Percentiles rank a stretch among this genome's conserved stretches.
These are phyloP conservation scores for Lycopodina hypogea DNA, from an alignment of 37 sponge, comb jelly and placozoan species.

Conservation along the genomic window DNA sequence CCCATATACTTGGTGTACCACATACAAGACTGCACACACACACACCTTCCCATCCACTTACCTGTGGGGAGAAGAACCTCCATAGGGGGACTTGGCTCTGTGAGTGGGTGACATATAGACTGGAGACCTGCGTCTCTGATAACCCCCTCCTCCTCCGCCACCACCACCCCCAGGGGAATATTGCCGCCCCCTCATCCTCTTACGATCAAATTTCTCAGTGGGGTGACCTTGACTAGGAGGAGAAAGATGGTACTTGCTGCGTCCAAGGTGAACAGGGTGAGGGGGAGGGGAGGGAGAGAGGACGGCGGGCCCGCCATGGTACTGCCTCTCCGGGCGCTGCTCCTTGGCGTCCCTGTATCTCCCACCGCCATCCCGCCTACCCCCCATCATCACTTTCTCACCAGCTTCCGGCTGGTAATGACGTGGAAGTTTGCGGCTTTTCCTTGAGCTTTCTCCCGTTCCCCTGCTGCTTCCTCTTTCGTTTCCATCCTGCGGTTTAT, in stretches of 20 bases:
- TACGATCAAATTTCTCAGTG: conserved; percentile 17
- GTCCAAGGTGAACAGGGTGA: background rate
- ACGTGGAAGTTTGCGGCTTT: conserved; percentile 24
- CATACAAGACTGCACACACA: too few species aligned
- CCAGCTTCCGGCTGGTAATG: conserved; percentile 23
- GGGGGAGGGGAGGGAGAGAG: conserved; percentile 29
- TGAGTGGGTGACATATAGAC: conserved; percentile 12
- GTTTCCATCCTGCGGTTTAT: background rate
- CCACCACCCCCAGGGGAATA: conserved; percentile 15
- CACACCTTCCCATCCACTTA: background rate
- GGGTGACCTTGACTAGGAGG: conserved; percentile 7
- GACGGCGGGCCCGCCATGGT: background rate
- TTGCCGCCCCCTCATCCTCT: conserved; percentile 9
- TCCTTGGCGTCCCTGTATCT: conserved; percentile 18
- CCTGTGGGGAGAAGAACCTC: conserved; percentile 20
- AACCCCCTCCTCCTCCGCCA: too few species aligned
- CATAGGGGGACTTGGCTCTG: conserved; percentile 28
- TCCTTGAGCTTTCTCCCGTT: background rate
- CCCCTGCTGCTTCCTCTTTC: background rate
- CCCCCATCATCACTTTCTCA: background rate
- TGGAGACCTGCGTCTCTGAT: background rate
- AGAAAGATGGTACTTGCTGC: background rate
- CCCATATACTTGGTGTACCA: too few species aligned
- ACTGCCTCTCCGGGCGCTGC: background rate
- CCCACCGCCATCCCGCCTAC: background rate